A percentile compares a stretch with the other conserved stretches of the same genome.
phyloP scores from a whole-genome alignment of 2,797 vertebrate species.

The Hoplostethus mediterraneus region DNA sequence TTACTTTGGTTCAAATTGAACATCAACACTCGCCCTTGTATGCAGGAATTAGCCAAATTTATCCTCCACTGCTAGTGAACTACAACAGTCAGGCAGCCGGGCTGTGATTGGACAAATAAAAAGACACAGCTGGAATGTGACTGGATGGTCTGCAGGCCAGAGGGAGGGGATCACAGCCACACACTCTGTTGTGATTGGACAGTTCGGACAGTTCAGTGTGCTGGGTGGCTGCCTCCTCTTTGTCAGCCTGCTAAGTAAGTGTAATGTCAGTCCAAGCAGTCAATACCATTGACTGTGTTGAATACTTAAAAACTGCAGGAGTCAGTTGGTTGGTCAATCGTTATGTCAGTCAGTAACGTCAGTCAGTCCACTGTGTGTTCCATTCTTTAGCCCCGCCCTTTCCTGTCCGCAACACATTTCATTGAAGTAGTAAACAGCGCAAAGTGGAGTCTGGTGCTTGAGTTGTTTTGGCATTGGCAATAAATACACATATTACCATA shows the following conservation, averaged over 20 bases:
- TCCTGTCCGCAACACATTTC: constrained; percentile 41
- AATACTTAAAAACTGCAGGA: constrained; percentile 47
- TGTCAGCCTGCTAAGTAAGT: constrained; percentile 10
- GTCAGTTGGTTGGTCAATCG: constrained; percentile 2
- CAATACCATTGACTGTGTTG: constrained; percentile 16
- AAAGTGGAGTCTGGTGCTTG: constrained; percentile 46
- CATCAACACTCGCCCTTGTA: constrained; percentile 49
- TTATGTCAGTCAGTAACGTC: constrained; percentile 24
- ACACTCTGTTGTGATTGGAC: constrained; percentile 22
- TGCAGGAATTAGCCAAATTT: constrained; percentile 27
- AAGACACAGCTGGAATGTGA: constrained; percentile 50
- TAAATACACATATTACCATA: constrained; percentile 72
- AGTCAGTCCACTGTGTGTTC: constrained; percentile 13
- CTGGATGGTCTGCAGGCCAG: constrained; percentile 13
- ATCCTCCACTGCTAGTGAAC: constrained; percentile 52
- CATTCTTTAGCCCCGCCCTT: constrained; percentile 21
- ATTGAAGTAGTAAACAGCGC: constrained; percentile 45
- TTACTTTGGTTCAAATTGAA: constrained; percentile 84
- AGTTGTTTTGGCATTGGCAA: constrained; percentile 73
- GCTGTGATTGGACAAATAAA: constrained; percentile 53
- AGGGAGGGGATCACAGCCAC: constrained; percentile 7
- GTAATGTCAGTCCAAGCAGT: constrained; percentile 32
- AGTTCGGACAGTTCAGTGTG: constrained; percentile 16
- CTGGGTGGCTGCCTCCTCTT: constrained; percentile 23
- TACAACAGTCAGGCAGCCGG: constrained; percentile 62